Base-by-base conservation (phyloP, 2,888 invertebrate genomes). In the Arrhopalites spinosus region DNA sequence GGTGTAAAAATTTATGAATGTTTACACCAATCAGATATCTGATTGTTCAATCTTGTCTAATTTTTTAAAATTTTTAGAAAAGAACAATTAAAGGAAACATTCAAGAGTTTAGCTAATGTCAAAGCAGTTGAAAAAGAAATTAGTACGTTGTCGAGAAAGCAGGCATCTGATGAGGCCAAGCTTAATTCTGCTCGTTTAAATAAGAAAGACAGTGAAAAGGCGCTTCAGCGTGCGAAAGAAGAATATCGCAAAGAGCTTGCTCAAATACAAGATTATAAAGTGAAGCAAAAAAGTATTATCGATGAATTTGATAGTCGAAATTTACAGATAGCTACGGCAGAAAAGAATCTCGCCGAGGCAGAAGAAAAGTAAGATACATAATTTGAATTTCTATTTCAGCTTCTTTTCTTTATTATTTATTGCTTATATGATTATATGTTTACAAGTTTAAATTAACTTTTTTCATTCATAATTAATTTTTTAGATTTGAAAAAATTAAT, bases 181-280 rank as follows among this genome's bases (percentile, higher is more conserved):
- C 43, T 80, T 0, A 77, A 80, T 30, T 77, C 79, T 0, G 79
- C 77, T 13, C 75, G 76, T 13, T 66, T 70, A 23, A 75, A 76
- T 72, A 23, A 73, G 47, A 50, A 66, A 43, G 69, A 78, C 84
- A 80, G 86, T 89, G 0, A 91, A 91, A 83, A 88, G 90, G 3
- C 74, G 17, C 88, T 90, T 17, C 89, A 89, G 80, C 90, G 91
- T 72, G 89, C 87, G 67, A 87, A 93, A 13, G 89, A 89, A 78
- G 88, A 89, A 53, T 92, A 93, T 84, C 87, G 90, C 74, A 91
- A 90, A 82, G 90, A 90, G 79, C 87, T 90, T n/a, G 88, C 88
- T 45, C 89, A 91, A 11, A 87, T 90, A 83, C 88, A 88, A 72
- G 85, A 87, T 70, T 85, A 92, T 61, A 86, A 88, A 80, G 86